phyloP scores from a whole-genome alignment of 53 echinoderm and acorn worm species.

The Holothuria scabra region DNA sequence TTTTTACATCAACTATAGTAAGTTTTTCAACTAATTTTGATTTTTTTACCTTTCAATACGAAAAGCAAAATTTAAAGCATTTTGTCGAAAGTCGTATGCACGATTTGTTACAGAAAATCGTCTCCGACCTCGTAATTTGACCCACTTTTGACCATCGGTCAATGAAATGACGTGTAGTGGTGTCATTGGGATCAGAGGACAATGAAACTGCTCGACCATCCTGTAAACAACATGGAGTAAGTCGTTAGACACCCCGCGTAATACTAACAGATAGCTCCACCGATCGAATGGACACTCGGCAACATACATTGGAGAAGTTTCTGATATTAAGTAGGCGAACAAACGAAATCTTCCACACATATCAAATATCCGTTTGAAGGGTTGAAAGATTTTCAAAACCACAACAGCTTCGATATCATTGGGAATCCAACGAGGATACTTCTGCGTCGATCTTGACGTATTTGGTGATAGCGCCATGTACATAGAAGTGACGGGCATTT shows the following conservation, averaged over 20 bases:
- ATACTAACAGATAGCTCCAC: conserved; percentile 25
- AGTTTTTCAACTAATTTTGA: no score
- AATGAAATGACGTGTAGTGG: conserved; percentile 6
- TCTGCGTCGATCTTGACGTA: conserved; percentile 5
- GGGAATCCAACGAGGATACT: not conserved
- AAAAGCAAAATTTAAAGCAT: no score
- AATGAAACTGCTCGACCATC: conserved; percentile 16
- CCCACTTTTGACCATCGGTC: conserved; percentile 40
- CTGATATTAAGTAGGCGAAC: not conserved
- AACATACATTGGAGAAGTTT: not conserved
- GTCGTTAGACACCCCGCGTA: conserved; percentile 10
- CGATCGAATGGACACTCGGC: conserved; percentile 31
- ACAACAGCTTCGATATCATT: not conserved
- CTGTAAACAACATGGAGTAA: conserved; percentile 5
- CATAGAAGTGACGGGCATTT: no score
- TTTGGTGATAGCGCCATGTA: no score
- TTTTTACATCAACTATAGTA: no score
- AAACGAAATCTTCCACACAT: conserved; percentile 26
- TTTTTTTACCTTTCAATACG: no score
- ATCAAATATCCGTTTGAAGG: conserved; percentile 18
- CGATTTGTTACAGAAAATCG: no score
- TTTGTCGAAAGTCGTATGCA: no score
- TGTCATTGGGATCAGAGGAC: conserved; percentile 28
- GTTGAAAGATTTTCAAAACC: conserved; percentile 35
- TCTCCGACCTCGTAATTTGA: conserved; percentile 11